A percentile compares a stretch with the other conserved stretches of the same genome.
Evolutionary conservation across 1,140 invertebrate genomes (phyloP).

Genomic region (Coboldia fuscipes): DNA sequence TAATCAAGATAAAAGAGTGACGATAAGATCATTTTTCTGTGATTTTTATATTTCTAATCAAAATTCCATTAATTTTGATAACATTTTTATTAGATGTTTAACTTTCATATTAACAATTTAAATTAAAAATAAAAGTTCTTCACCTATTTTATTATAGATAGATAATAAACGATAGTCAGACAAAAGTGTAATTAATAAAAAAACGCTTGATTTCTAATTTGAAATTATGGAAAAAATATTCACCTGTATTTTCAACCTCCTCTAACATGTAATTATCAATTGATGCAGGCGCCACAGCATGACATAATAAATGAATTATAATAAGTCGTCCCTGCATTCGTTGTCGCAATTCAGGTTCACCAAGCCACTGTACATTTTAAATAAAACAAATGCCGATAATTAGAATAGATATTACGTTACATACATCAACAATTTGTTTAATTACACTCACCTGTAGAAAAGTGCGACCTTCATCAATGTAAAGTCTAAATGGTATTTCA

Average conservation of each 20-base stretch:
- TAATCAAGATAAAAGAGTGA: too few species aligned
- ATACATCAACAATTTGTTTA: constrained; percentile 2
- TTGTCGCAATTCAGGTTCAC: constrained; percentile 43
- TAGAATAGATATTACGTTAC: not conserved
- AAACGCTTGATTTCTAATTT: too few species aligned
- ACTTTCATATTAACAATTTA: not conserved
- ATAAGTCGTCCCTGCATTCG: constrained; percentile 58
- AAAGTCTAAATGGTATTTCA: constrained; percentile 58
- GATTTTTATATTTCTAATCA: not conserved
- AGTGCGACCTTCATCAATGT: constrained; percentile 54
- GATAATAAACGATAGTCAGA: too few species aligned
- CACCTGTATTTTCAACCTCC: too few species aligned
- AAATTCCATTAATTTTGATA: constrained; percentile 8
- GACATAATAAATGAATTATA: constrained; percentile 53
- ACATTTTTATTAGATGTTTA: not conserved
- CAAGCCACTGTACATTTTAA: constrained; percentile 63
- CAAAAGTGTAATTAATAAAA: too few species aligned
- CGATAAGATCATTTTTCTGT: too few species aligned
- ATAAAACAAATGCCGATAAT: constrained; percentile 4
- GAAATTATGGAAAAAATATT: too few species aligned
- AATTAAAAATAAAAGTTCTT: too few species aligned
- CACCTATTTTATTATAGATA: too few species aligned
- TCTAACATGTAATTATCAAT: too few species aligned
- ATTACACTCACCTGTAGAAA: constrained; percentile 42
- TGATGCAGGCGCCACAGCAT: constrained; percentile 43